A percentile compares a stretch with the other conserved stretches of the same genome.
phyloP scores from a whole-genome alignment of 2,888 invertebrate genomes.

The Anorthoa munda region DNA sequence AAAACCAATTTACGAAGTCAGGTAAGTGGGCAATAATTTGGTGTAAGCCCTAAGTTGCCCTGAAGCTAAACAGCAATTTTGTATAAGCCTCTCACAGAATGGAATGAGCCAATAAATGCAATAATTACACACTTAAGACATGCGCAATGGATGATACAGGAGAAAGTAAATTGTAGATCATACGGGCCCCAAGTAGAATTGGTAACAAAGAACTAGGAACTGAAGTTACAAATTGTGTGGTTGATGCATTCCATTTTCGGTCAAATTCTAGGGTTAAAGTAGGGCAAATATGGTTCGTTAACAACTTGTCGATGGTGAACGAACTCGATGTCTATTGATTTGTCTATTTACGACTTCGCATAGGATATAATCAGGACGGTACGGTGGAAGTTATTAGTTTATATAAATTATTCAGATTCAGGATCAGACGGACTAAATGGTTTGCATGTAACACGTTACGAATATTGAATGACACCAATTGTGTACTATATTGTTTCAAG shows the following conservation, averaged over 20 bases:
- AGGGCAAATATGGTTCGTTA: conserved; percentile 27
- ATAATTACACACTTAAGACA: conserved; percentile 78
- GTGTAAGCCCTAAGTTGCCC: conserved; percentile 71
- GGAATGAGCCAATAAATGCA: conserved; percentile 71
- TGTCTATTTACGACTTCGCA: conserved; percentile 20
- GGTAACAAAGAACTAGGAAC: conserved; percentile 58
- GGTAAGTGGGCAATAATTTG: conserved; percentile 73
- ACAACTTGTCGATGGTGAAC: conserved; percentile 14
- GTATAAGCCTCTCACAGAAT: conserved; percentile 65
- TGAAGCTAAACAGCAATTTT: conserved; percentile 71
- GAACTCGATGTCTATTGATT: conserved; percentile 30
- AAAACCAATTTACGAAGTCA: conserved; percentile 73
- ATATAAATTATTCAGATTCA: conserved; percentile 11
- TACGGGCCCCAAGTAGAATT: conserved; percentile 57
- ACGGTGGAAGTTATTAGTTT: not conserved
- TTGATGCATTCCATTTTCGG: conserved; percentile 50
- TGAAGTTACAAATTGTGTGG: conserved; percentile 46
- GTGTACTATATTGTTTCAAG: not conserved
- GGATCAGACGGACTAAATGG: not conserved
- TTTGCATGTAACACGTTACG: not conserved
- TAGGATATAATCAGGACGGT: not conserved
- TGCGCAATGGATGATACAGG: conserved; percentile 68
- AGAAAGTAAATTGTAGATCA: conserved; percentile 73
- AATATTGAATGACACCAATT: not conserved
- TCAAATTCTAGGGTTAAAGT: conserved; percentile 49